phyloP scores from a whole-genome alignment of 2,797 vertebrate genomes.

The Poecilia gillii region DNA sequence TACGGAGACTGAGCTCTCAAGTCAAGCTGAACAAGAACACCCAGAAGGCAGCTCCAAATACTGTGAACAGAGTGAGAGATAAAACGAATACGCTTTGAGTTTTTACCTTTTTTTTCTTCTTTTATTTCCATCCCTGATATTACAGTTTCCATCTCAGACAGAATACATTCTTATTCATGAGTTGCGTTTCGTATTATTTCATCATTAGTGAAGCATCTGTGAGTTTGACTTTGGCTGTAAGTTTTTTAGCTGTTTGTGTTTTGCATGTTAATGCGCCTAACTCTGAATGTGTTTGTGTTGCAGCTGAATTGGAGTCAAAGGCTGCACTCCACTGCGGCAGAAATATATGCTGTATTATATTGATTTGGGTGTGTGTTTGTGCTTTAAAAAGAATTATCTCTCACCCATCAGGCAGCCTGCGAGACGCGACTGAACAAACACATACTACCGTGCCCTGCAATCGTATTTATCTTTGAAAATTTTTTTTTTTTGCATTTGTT shows the following conservation, averaged over 20 bases:
- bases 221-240: slow-evolving; percentile 7
- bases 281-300: slow-evolving; percentile 2
- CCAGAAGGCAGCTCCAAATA: slow-evolving; percentile 51
- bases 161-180: not conserved
- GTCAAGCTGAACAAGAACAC: slow-evolving; percentile 64
- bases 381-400: slow-evolving; percentile 28
- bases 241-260: slow-evolving; percentile 9
- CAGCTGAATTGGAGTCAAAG: not conserved
- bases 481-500: not conserved
- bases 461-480: not conserved
- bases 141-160: slow-evolving; percentile 6
- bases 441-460: not conserved
- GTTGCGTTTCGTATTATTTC: not conserved
- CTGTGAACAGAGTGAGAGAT: slow-evolving; percentile 26
- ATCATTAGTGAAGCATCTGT: not conserved
- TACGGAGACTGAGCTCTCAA: slow-evolving; percentile 55
- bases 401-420: slow-evolving; percentile 22
- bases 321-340: not conserved
- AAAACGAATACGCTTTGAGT: slow-evolving; percentile 13
- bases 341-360: not conserved
- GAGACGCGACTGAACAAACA: slow-evolving; percentile 31
- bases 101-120: slow-evolving; percentile 20
- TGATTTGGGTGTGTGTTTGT: slow-evolving; percentile 9
- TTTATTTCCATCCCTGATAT: not conserved
- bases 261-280: not conserved